phyloP scores from a whole-genome alignment of 1,140 invertebrate genomes.

The Drosophila bifasciata region DNA sequence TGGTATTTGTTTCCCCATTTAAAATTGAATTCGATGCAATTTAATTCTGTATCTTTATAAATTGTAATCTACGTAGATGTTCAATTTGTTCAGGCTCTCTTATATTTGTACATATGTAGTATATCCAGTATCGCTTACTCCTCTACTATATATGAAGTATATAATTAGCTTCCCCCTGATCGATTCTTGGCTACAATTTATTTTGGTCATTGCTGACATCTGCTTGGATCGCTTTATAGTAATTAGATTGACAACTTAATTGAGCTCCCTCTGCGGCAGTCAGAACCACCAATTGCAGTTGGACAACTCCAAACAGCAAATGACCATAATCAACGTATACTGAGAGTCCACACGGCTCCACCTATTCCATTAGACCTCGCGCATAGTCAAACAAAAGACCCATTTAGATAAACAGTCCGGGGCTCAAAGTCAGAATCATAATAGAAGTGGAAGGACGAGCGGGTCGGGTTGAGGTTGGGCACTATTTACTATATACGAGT shows the following conservation, averaged over 20 bases:
- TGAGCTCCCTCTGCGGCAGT: conserved; percentile 27
- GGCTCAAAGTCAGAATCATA: conserved; percentile 75
- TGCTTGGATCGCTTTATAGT: conserved; percentile 35
- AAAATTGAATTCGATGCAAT: too few species aligned
- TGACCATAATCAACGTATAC: conserved; percentile 53
- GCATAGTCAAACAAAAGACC: conserved; percentile 71
- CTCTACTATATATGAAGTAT: background rate
- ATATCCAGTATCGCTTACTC: too few species aligned
- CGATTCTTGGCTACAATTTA: conserved; percentile 11
- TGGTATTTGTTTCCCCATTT: too few species aligned
- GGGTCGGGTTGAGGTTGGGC: conserved; percentile 25
- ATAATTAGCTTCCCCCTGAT: conserved; percentile 3
- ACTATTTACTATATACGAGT: conserved; percentile 57
- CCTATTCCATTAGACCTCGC: conserved; percentile 61
- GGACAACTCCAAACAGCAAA: conserved; percentile 42
- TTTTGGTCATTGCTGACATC: conserved; percentile 44
- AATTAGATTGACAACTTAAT: conserved; percentile 73
- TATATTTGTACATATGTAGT: too few species aligned
- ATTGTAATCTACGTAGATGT: too few species aligned
- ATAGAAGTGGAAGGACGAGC: conserved; percentile 44
- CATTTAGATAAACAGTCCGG: conserved; percentile 75
- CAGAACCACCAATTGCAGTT: conserved; percentile 25
- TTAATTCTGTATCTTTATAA: too few species aligned
- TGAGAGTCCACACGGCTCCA: conserved; percentile 33
- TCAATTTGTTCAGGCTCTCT: too few species aligned